A percentile compares a stretch with the other conserved stretches of the same genome.
phyloP scores from a whole-genome alignment of 2,888 invertebrate genomes.

The Eupsilia transversa region DNA sequence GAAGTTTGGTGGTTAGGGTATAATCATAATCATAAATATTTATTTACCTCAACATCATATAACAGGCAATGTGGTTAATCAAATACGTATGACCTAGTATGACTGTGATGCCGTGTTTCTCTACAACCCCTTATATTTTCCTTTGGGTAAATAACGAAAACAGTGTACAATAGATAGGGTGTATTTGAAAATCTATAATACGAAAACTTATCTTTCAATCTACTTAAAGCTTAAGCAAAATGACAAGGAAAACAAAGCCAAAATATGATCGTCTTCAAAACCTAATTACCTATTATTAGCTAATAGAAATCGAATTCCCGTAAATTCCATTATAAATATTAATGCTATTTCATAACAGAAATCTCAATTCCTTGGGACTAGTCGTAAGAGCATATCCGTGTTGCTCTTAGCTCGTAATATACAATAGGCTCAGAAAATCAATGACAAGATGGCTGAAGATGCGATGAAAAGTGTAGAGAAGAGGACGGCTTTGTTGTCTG shows the following conservation, averaged over 20 bases:
- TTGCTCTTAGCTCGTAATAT: conserved; percentile 11
- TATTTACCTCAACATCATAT: background rate
- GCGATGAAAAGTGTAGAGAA: background rate
- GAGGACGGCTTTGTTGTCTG: background rate
- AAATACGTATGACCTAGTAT: background rate
- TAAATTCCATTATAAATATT: background rate
- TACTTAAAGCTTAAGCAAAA: background rate
- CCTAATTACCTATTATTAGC: background rate
- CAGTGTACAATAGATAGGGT: background rate
- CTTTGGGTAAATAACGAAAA: background rate
- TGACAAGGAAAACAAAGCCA: background rate
- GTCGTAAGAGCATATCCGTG: conserved; percentile 22
- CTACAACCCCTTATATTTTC: background rate
- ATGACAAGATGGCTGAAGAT: background rate
- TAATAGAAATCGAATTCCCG: background rate
- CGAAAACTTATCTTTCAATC: background rate
- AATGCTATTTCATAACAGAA: background rate
- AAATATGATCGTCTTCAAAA: background rate
- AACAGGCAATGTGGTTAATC: background rate
- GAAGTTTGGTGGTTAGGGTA: background rate
- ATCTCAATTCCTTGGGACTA: background rate
- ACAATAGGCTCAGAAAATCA: conserved; percentile 14
- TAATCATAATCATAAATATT: background rate
- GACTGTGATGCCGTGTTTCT: background rate
- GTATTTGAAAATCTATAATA: background rate